These are phyloP conservation scores for Henricia sp. DNA, from an alignment of 53 echinoderm and acorn worm genomes.

Conservation along the genomic window DNA sequence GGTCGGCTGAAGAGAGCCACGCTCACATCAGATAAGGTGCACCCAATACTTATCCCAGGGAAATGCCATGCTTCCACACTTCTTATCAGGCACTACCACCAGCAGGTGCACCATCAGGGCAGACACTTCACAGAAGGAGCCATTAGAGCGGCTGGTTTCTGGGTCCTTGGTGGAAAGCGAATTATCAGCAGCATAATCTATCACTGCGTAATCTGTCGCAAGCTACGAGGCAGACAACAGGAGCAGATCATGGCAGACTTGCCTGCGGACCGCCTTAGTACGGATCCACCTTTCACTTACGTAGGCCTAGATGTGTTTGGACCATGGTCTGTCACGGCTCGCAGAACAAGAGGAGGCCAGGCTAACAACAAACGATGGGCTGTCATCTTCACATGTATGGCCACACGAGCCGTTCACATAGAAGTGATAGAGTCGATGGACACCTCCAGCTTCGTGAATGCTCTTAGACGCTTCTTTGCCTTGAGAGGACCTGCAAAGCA, in stretches of 20 bases:
- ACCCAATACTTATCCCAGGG: too few relatives aligned
- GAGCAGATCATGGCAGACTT: too few relatives aligned
- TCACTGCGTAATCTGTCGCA: conserved; percentile 46
- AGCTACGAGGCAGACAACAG: too few relatives aligned
- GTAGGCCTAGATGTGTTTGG: too few relatives aligned
- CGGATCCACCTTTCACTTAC: too few relatives aligned
- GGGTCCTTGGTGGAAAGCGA: conserved; percentile 50
- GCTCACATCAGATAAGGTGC: background rate
- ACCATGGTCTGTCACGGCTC: too few relatives aligned
- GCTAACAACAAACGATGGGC: too few relatives aligned
- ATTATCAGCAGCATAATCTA: conserved; percentile 23
- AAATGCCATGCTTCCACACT: conserved; percentile 23
- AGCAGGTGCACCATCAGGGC: conserved; percentile 45
- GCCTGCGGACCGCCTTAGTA: too few relatives aligned
- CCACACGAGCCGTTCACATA: conserved; percentile 42
- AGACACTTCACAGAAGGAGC: conserved; percentile 34
- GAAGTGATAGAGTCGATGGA: conserved; percentile 42
- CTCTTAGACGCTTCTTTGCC: conserved; percentile 56
- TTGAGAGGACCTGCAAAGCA: conserved; percentile 26
- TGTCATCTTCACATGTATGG: conserved; percentile 31
- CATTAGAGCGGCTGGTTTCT: conserved; percentile 20
- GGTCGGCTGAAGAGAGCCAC: conserved; percentile 33
- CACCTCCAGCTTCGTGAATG: too few relatives aligned
- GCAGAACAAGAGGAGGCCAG: too few relatives aligned
- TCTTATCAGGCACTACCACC: conserved; percentile 45